Conservation (phyloP, 2,113 vertebrate genomes). For the Vulpes ferrilata region DNA sequence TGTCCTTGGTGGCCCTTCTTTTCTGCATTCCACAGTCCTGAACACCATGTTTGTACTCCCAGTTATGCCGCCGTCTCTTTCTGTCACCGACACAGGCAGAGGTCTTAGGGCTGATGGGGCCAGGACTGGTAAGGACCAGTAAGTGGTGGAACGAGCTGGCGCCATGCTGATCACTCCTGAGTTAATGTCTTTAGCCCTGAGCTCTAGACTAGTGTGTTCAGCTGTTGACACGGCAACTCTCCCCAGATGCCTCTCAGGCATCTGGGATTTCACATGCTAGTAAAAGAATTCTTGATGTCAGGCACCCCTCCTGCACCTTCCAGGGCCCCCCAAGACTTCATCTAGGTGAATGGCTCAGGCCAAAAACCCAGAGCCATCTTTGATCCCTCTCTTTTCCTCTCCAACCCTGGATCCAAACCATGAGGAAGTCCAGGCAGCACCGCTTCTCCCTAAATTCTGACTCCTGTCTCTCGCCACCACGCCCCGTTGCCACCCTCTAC, state of each 20-base stretch:
- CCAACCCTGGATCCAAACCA: background rate
- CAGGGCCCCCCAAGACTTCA: background rate
- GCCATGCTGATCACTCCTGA: background rate
- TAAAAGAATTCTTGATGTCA: background rate
- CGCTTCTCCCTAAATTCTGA: background rate
- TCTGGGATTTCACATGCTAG: background rate
- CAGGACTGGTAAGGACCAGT: background rate
- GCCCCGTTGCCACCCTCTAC: background rate
- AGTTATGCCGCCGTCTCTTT: fast-evolving
- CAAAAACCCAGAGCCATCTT: background rate
- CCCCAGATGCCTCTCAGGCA: background rate
- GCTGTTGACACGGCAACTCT: background rate
- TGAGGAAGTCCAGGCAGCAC: background rate
- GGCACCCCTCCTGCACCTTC: background rate
- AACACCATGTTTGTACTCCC: background rate
- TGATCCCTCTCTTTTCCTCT: background rate
- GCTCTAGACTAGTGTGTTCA: background rate
- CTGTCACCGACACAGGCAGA: background rate
- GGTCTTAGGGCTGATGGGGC: background rate
- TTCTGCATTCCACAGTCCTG: background rate
- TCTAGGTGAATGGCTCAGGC: background rate
- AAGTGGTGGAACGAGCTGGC: background rate
- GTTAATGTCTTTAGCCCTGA: background rate
- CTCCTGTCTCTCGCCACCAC: background rate
- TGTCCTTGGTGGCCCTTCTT: background rate